A percentile compares a stretch with the other conserved stretches of the same genome.
These are phyloP conservation scores for Enoplosus armatus DNA, from an alignment of 2,797 vertebrate genomes.

Conservation along the genomic window DNA sequence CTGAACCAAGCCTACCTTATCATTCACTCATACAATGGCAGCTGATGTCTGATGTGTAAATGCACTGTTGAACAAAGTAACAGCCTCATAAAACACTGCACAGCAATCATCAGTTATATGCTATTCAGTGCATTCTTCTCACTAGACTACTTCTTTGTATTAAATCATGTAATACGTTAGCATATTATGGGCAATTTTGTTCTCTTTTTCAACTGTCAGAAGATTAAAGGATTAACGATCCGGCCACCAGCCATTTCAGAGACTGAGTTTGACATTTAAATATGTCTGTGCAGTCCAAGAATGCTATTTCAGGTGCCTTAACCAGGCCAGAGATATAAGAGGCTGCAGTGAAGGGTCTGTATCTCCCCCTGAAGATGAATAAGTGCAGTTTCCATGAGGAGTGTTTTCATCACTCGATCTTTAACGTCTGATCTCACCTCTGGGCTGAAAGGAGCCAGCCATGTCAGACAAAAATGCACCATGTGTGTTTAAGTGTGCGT, in stretches of 20 bases:
- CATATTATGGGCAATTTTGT: conserved; percentile 38
- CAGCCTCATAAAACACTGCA: conserved; percentile 37
- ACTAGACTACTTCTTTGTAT: conserved; percentile 14
- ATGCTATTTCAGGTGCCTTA: conserved; percentile 67
- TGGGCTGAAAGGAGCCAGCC: conserved; percentile 61
- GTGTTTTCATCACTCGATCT: conserved; percentile 69
- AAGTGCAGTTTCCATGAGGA: conserved; percentile 60
- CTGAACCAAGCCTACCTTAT: background rate
- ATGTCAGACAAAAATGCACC: conserved; percentile 69
- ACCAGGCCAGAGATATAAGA: conserved; percentile 19
- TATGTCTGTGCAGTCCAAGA: conserved; percentile 41
- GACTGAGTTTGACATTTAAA: conserved; percentile 46
- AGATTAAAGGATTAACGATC: conserved; percentile 61
- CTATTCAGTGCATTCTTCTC: conserved; percentile 16
- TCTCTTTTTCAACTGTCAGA: conserved; percentile 49
- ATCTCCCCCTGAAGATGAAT: conserved; percentile 65
- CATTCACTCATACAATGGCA: conserved; percentile 35
- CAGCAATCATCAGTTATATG: conserved; percentile 20
- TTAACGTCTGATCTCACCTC: conserved; percentile 76
- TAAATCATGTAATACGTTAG: conserved; percentile 45
- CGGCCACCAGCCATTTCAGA: conserved; percentile 41
- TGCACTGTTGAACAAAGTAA: conserved; percentile 44
- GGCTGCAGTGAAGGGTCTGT: conserved; percentile 29
- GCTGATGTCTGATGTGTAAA: conserved; percentile 30
- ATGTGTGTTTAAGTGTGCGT: conserved; percentile 14